Conservation (phyloP, 2,888 invertebrate species). For the Spialia ferax region DNA sequence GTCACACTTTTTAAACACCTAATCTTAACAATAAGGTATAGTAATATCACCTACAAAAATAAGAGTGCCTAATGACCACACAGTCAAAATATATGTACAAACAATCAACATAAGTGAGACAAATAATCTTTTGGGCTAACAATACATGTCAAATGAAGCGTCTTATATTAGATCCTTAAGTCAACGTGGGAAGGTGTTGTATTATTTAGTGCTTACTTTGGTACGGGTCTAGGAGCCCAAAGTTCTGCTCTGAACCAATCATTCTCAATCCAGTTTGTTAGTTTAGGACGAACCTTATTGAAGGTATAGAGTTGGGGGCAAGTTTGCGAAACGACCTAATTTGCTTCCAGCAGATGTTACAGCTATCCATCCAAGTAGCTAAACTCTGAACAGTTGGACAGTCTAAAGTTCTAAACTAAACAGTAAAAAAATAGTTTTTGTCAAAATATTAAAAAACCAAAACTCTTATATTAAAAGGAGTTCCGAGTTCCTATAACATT, state of each 20-base stretch:
- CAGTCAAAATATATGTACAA: background rate
- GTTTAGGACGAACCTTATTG: slow-evolving; percentile 65
- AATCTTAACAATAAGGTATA: too few relatives aligned
- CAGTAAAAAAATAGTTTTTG: too few relatives aligned
- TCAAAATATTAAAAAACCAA: too few relatives aligned
- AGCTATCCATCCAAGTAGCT: slow-evolving; percentile 10
- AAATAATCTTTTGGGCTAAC: background rate
- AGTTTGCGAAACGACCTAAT: slow-evolving; percentile 35
- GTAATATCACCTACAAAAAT: too few relatives aligned
- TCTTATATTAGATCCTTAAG: slow-evolving; percentile 6
- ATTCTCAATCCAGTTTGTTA: slow-evolving; percentile 68
- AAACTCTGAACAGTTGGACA: slow-evolving; percentile 12
- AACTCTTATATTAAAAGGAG: too few relatives aligned
- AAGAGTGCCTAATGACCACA: too few relatives aligned
- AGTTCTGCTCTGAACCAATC: slow-evolving; percentile 61
- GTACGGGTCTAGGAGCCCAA: slow-evolving; percentile 47
- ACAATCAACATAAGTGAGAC: background rate
- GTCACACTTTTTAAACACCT: too few relatives aligned
- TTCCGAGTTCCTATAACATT: too few relatives aligned
- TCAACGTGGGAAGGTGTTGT: slow-evolving; percentile 3
- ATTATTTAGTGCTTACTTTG: slow-evolving; percentile 7
- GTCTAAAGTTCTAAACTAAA: too few relatives aligned
- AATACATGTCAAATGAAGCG: background rate
- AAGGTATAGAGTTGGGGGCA: slow-evolving; percentile 39
- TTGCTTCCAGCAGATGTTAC: slow-evolving; percentile 30